Percentiles rank a stretch among this genome's conserved stretches.
phyloP scores from a whole-genome alignment of 1,140 invertebrate species.

The Drosophila willistoni region DNA sequence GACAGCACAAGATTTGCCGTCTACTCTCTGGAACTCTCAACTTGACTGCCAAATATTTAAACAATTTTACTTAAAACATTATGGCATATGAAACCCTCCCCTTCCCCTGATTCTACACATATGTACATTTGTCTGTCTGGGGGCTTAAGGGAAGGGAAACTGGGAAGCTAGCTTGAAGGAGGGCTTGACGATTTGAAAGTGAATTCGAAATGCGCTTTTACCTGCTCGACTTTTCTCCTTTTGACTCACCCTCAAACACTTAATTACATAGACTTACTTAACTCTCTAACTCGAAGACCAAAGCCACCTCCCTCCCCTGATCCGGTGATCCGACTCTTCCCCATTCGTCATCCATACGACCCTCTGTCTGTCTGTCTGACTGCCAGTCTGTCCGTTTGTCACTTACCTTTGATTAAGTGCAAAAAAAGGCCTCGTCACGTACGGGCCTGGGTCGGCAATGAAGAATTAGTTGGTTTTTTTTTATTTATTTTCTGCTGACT shows the following conservation, averaged over 20 bases:
- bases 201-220: conserved; percentile 52
- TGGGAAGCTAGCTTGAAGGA: too few relatives aligned
- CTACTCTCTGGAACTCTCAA: conserved; percentile 64
- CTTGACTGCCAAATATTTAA: conserved; percentile 77
- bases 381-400: background rate
- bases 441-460: conserved; percentile 3
- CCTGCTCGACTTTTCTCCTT: background rate
- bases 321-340: background rate
- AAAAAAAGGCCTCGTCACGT: conserved; percentile 14
- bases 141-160: too few relatives aligned
- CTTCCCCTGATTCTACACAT: background rate
- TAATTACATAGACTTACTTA: conserved; percentile 9
- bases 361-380: background rate
- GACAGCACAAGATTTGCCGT: conserved; percentile 20
- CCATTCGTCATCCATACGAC: background rate
- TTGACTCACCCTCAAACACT: background rate
- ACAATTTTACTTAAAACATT: conserved; percentile 80
- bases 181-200: conserved; percentile 42
- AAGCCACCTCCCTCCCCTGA: background rate
- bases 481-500: background rate
- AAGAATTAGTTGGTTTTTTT: conserved; percentile 1
- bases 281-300: background rate
- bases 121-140: background rate
- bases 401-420: conserved; percentile 19
- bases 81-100: conserved; percentile 45